Conservation (phyloP, 2,888 invertebrate genomes). For the Papilio elwesi region DNA sequence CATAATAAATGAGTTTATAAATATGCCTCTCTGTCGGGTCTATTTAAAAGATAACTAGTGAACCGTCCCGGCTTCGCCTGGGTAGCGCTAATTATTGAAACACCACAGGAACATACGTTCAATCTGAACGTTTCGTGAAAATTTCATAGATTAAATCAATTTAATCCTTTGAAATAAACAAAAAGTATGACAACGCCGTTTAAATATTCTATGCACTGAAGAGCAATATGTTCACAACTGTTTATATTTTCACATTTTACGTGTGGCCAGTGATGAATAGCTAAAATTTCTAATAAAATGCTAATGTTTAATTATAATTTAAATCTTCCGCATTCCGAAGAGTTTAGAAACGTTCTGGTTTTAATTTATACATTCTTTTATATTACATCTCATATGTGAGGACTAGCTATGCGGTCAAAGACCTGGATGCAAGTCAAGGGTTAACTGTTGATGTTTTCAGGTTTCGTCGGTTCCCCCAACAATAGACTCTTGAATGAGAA, state of each 20-base stretch:
- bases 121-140: no score
- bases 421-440: not conserved
- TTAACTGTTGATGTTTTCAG: not conserved
- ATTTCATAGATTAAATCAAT: not conserved
- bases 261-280: not conserved
- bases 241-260: slow-evolving; percentile 16
- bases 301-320: slow-evolving; percentile 21
- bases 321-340: slow-evolving; percentile 8
- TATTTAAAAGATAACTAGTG: not conserved
- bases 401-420: not conserved
- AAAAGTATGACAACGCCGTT: not conserved
- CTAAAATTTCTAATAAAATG: slow-evolving; percentile 32
- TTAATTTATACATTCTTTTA: not conserved
- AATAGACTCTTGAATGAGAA: no score
- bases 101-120: no score
- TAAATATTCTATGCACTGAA: not conserved
- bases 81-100: no score
- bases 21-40: not conserved
- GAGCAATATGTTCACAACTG: not conserved
- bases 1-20: slow-evolving; percentile 36
- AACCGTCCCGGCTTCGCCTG: no score
- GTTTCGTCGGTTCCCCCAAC: no score
- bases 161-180: not conserved
- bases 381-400: not conserved
- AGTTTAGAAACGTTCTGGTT: slow-evolving; percentile 9